Percentiles rank a stretch among this genome's conserved stretches.
Evolutionary conservation across 2,888 invertebrate species (phyloP).

Genomic region (Pseudococcus viburni): DNA sequence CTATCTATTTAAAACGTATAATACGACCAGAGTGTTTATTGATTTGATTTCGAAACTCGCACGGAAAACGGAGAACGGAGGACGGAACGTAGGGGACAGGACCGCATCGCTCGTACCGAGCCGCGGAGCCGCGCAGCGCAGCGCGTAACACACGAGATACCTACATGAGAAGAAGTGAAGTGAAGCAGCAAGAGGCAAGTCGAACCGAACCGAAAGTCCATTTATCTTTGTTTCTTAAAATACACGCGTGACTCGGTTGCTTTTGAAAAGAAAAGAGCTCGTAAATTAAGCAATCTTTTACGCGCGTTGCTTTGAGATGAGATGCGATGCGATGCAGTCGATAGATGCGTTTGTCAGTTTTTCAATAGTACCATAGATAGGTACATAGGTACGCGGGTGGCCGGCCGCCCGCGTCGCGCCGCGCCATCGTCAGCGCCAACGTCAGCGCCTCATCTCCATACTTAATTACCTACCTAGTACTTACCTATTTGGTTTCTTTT

Average conservation of each 20-base stretch:
- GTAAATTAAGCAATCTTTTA: slow-evolving; percentile 30
- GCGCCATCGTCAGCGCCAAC: not conserved
- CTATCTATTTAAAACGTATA: slow-evolving; percentile 5
- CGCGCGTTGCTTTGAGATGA: too few species aligned
- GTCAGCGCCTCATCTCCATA: too few species aligned
- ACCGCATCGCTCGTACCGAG: too few species aligned
- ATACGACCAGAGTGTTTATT: not conserved
- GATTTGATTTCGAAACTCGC: not conserved
- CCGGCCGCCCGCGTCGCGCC: not conserved
- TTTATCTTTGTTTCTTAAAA: slow-evolving; percentile 35
- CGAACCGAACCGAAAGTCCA: not conserved
- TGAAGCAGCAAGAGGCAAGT: not conserved
- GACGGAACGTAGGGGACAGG: too few species aligned
- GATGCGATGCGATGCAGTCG: too few species aligned
- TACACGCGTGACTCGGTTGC: slow-evolving; percentile 15
- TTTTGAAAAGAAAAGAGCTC: slow-evolving; percentile 13
- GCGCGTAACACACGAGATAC: not conserved
- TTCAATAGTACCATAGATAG: not conserved
- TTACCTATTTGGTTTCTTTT: too few species aligned
- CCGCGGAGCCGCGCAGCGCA: not conserved
- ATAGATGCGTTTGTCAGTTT: slow-evolving; percentile 3
- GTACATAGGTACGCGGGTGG: not conserved
- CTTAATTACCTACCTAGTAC: too few species aligned
- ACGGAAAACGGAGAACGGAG: too few species aligned
- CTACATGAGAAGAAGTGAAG: not conserved